Conservation (phyloP, 2,888 invertebrate genomes). For the Drosophila buzzatii region DNA sequence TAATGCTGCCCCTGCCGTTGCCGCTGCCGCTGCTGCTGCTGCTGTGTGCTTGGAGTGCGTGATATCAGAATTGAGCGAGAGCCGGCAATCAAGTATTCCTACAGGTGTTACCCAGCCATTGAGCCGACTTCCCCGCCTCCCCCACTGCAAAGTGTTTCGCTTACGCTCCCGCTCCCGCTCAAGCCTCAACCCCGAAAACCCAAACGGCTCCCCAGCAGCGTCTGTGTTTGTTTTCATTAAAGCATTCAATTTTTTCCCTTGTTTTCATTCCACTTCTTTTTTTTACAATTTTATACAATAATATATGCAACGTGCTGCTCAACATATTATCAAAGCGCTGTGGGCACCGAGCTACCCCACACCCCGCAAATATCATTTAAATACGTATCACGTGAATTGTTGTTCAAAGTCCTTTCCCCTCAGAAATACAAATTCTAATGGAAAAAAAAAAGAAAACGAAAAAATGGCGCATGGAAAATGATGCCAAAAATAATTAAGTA, state of each 20-base stretch:
- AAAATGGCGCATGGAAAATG: conserved; percentile 12
- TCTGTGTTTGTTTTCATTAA: conserved; percentile 21
- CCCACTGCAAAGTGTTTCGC: conserved; percentile 19
- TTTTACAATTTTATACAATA: neutral
- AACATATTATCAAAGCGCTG: conserved; percentile 60
- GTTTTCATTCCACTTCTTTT: conserved; percentile 3
- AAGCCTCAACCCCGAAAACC: neutral
- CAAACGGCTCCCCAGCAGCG: neutral
- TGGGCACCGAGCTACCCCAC: conserved; percentile 30
- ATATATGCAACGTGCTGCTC: conserved; percentile 24
- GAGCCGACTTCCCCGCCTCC: conserved; percentile 25
- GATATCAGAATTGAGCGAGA: conserved; percentile 71
- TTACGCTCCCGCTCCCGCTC: conserved; percentile 54
- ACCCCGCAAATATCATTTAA: conserved; percentile 73
- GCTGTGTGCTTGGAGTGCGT: conserved; percentile 58
- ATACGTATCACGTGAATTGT: conserved; percentile 58
- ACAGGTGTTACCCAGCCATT: conserved; percentile 64
- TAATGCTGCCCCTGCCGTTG: conserved; percentile 2
- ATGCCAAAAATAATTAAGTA: conserved; percentile 4
- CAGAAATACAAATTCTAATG: conserved; percentile 7
- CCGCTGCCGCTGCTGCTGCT: conserved; percentile 31
- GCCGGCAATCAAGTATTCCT: conserved; percentile 80
- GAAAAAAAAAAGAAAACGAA: conserved; percentile 15
- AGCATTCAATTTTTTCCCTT: conserved; percentile 13
- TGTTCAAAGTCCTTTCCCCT: conserved; percentile 20